Base-by-base conservation (phyloP, 1,140 invertebrate species). In the Brachystomella parvula region DNA sequence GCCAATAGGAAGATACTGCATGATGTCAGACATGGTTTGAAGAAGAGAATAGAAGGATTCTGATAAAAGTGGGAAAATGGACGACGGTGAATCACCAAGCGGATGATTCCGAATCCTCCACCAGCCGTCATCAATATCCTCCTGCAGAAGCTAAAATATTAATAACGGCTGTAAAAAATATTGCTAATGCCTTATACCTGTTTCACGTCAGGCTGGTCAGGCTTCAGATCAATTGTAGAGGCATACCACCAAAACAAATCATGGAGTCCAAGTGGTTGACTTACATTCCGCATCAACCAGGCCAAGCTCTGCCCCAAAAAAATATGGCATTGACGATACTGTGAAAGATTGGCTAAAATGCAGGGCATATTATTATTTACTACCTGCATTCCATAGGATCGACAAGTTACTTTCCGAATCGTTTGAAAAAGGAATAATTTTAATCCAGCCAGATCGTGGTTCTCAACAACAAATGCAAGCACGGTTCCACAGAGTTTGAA, bases 181-280 rank as follows among this genome's bases (percentile, higher is more conserved):
- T 44, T 63, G 28, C 24, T 19, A 39, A 39, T 39, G 35, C 6
- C 35, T 39, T 39, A 39, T 39, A 30, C 3, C 19, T 29, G 6
- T 67, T 63, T 32, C 35, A 39, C 35, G 35, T 39, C 35, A 9
- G 35, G 35, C 19, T 39, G 35, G 35, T 39, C 35, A 6, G 35
- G 6, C 19, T 39, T 39, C 19, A 19, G 6, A 6, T 39, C 35
- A 39, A 39, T 39, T 39, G 85, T 80, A 21, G 80, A 84, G 1
- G 92, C 88, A 74, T 96, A 94, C 89, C 92, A 96, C 94, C 94
- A 97, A 67, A 97, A 83, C 0, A 97, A 80, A 77, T 97, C 94
- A 75, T 97, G 94, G 9, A 96, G 81, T 76, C 89, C 90, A 6
- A 87, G 86, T 3, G 92, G 87, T 77, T 95, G 90, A 0, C 91